phyloP scores from a whole-genome alignment of 2,888 invertebrate species.

The Neoitamus cyanurus region DNA sequence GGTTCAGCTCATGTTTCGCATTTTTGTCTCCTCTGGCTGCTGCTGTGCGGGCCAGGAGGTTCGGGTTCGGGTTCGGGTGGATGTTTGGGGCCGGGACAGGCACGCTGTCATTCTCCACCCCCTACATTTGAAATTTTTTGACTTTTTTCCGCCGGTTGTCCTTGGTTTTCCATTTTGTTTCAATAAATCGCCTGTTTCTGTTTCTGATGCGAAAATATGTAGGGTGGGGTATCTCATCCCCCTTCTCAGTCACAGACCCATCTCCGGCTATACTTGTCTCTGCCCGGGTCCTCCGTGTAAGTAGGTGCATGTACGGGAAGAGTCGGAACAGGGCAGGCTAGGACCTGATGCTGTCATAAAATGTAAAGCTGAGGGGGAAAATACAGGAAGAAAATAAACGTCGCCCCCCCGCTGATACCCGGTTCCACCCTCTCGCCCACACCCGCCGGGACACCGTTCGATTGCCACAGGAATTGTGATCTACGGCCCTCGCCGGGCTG shows the following conservation, averaged over 20 bases:
- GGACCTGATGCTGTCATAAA: neutral
- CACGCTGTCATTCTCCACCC: constrained; percentile 7
- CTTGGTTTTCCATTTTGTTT: constrained; percentile 39
- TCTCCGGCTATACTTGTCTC: neutral
- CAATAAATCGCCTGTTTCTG: constrained; percentile 38
- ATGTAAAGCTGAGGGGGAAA: constrained; percentile 2
- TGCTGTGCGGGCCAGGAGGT: neutral
- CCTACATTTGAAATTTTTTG: constrained; percentile 19
- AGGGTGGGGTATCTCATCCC: neutral
- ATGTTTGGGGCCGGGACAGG: neutral
- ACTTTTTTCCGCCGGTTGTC: neutral
- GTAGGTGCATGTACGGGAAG: neutral
- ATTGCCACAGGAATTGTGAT: constrained; percentile 23
- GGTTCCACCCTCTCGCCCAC: neutral
- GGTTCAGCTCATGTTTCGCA: constrained; percentile 40
- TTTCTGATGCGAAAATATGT: constrained; percentile 41
- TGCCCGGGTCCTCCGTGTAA: neutral
- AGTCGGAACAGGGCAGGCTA: neutral
- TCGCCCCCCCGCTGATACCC: neutral
- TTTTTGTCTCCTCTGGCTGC: constrained; percentile 26
- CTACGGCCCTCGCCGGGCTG: constrained; percentile 11
- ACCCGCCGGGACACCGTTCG: neutral
- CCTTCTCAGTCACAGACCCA: neutral
- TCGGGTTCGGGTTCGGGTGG: neutral
- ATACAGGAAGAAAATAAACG: constrained; percentile 12